Conservation (phyloP, 1,140 invertebrate genomes). For the Cyrtorhinus lividipennis region DNA sequence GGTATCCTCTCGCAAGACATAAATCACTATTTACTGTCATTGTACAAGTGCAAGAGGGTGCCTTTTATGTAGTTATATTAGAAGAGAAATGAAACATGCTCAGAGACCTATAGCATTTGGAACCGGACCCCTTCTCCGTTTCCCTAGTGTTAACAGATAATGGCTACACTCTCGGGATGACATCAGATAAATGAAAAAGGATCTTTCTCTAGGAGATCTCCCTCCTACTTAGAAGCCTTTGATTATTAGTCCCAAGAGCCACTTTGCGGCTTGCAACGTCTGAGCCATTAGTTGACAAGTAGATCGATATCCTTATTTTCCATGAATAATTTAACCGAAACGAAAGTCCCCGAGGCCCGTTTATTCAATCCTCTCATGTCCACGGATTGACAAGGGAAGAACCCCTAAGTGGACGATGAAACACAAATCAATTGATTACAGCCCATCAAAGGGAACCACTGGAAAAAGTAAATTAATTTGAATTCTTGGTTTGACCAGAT, state of each 20-base stretch:
- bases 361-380: background rate
- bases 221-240: background rate
- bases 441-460: too few species aligned
- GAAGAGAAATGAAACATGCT: constrained; percentile 3
- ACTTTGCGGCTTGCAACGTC: background rate
- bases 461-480: too few species aligned
- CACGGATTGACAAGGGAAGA: background rate
- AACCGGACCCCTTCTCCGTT: too few species aligned
- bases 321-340: constrained; percentile 7
- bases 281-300: constrained; percentile 1
- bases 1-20: too few species aligned
- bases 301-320: constrained; percentile 7
- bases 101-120: background rate
- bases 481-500: too few species aligned
- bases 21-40: too few species aligned
- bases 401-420: too few species aligned
- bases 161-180: background rate
- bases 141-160: background rate
- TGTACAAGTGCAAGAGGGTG: too few species aligned
- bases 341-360: background rate
- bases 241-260: constrained; percentile 6
- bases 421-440: too few species aligned
- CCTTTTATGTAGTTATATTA: too few species aligned
- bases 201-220: background rate
- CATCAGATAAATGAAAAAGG: constrained; percentile 10